Evolutionary conservation across 2,888 invertebrate species (phyloP).

Genomic region (Malachius bipustulatus): DNA sequence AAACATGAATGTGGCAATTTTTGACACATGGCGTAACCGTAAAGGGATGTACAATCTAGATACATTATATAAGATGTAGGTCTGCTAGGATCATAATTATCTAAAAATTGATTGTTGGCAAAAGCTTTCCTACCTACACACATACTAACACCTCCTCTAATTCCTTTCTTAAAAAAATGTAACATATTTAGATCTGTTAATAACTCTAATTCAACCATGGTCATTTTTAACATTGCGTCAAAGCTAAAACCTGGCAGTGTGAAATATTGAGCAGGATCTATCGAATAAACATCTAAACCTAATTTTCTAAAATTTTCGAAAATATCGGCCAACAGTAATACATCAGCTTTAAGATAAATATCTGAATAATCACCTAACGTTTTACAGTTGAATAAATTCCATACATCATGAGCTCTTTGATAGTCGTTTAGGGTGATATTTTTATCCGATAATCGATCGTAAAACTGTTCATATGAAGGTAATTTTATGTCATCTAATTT

Average conservation of each 20-base stretch:
- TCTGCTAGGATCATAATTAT: constrained; percentile 20
- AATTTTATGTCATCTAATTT: constrained; percentile 21
- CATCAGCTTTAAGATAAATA: constrained; percentile 30
- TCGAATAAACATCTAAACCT: constrained; percentile 23
- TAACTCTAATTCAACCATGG: constrained; percentile 12
- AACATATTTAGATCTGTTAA: constrained; percentile 12
- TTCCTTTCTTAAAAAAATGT: constrained; percentile 11
- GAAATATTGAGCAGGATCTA: constrained; percentile 13
- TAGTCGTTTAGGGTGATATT: constrained; percentile 23
- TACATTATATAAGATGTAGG: constrained; percentile 22
- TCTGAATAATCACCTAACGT: constrained; percentile 29
- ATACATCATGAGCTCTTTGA: constrained; percentile 27
- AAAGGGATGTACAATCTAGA: constrained; percentile 24
- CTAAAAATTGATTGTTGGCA: constrained; percentile 23
- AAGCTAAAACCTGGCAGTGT: neutral
- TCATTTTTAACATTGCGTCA: neutral
- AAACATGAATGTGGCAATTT: constrained; percentile 23
- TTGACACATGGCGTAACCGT: constrained; percentile 21
- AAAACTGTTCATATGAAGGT: constrained; percentile 21
- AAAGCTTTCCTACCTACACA: constrained; percentile 6
- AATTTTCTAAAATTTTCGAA: constrained; percentile 30
- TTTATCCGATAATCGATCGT: constrained; percentile 19
- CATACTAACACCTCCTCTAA: constrained; percentile 8
- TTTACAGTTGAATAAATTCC: constrained; percentile 24
- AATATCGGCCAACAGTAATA: constrained; percentile 28